These are phyloP conservation scores for Acrossocheilus wenchowensis DNA, from an alignment of 2,797 vertebrate species.

Conservation along the genomic window DNA sequence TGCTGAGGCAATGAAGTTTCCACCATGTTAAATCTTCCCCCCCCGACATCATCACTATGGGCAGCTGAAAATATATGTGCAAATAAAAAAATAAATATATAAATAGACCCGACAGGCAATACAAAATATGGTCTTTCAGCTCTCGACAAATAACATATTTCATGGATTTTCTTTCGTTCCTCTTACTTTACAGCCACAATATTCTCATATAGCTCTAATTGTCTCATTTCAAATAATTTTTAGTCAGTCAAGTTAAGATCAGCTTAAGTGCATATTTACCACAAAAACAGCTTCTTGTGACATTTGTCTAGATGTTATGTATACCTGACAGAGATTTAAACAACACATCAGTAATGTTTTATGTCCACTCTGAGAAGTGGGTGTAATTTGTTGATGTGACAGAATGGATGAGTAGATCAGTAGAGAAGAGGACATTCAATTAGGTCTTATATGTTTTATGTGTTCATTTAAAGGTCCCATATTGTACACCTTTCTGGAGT, in stretches of 20 bases:
- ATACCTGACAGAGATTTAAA: constrained; percentile 21
- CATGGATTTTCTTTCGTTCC: constrained; percentile 2
- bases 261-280: background rate
- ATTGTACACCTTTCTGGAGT: too few species aligned
- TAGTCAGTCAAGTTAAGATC: background rate
- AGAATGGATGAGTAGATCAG: constrained; percentile 26
- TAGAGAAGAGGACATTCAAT: constrained; percentile 48
- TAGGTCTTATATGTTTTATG: constrained; percentile 41
- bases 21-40: constrained; percentile 38
- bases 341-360: constrained; percentile 14
- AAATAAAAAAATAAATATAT: constrained; percentile 15
- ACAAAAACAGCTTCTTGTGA: background rate
- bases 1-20: constrained; percentile 50
- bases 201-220: constrained; percentile 6
- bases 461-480: constrained; percentile 4
- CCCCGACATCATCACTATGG: constrained; percentile 32
- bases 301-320: background rate
- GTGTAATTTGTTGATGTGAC: constrained; percentile 43
- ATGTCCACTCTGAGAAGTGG: background rate
- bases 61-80: constrained; percentile 43
- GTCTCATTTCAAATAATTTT: background rate
- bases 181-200: constrained; percentile 14
- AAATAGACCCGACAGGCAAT: background rate
- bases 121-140: constrained; percentile 12
- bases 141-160: constrained; percentile 18